These are phyloP conservation scores for Dicaeum eximium DNA, from an alignment of 2,113 vertebrate species.

Conservation along the genomic window DNA sequence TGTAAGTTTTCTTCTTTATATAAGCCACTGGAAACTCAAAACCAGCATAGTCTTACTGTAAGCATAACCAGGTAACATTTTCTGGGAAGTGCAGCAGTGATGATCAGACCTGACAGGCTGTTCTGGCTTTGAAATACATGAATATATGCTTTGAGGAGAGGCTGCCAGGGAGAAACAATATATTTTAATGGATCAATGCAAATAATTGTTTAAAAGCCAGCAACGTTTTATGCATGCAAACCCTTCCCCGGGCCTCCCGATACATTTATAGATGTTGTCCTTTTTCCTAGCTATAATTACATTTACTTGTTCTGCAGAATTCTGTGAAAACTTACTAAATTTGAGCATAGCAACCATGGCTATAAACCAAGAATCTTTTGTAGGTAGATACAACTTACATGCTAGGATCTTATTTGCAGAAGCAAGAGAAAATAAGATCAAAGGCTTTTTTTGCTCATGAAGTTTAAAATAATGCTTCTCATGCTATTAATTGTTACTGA, in stretches of 20 bases:
- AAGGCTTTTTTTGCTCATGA: not conserved
- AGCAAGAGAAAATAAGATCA: not conserved
- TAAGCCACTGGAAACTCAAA: not conserved
- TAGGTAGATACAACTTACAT: not conserved
- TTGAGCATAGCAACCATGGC: not conserved
- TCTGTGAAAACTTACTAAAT: not conserved
- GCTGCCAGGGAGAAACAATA: not conserved
- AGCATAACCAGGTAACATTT: not conserved
- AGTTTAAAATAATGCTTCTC: not conserved
- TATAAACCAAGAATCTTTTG: conserved; percentile 10
- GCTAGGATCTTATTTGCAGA: not conserved
- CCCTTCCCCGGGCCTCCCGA: not conserved
- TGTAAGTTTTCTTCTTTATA: not conserved
- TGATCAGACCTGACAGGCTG: not conserved
- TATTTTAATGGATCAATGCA: not conserved
- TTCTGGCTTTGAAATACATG: not conserved
- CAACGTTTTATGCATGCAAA: not conserved
- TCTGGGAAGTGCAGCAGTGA: not conserved
- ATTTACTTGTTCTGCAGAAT: conserved; percentile 1
- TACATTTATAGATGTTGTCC: not conserved
- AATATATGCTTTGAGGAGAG: not conserved
- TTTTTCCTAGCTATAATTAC: not conserved
- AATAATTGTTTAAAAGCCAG: not conserved
- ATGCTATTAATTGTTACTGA: not conserved
- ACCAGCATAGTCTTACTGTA: not conserved